Base-by-base conservation (phyloP, 2,888 invertebrate species). In the Lochmaea crataegi region DNA sequence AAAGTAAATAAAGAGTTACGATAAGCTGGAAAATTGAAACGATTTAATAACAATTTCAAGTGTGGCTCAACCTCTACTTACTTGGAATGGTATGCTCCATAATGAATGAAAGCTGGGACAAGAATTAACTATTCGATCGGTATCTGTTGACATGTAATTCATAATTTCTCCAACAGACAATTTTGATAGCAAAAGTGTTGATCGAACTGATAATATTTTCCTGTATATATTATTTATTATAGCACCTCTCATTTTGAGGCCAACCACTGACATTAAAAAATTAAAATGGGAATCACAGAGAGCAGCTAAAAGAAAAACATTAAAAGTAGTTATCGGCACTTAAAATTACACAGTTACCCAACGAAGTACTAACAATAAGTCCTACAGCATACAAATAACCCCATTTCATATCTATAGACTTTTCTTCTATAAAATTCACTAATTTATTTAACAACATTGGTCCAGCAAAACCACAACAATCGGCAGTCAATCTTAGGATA, bases 121-220 rank as follows among this genome's bases (percentile, higher is more conserved):
- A 26, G 98, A 95, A 86, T 98, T 98, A 0, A 97, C 95, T 79
- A 99, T 95, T 79, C 98, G 91, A 85, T 98, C 97, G 0, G 95
- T 94, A 85, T 99, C 99, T 0, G 97, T 97, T 42, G 97, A 98
- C 95, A 99, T 97, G 80, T 96, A 95, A 87, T 99, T 99, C 1
- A 98, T 91, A 72, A 99, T 94, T 88, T 98, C 95, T 0, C 98
- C 98, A 56, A 94, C 89, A 14, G 89, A 90, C 84, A 89, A 90
- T 71, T 82, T 84, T 74, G 81, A 86, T 80, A 82, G 86, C 77
- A 82, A 82, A 71, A 81, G 82, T 78, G 84, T 84, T 12, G 82
- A 80, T 70, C 84, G 82, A n/a, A 86, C 86, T 26, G 87, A 87
- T 38, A 94, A 84, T 11, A 91, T 90, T 85, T 93, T 94, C 76